Evolutionary conservation across 2,113 vertebrate species (phyloP).

Genomic region (Tylochromis polylepis): DNA sequence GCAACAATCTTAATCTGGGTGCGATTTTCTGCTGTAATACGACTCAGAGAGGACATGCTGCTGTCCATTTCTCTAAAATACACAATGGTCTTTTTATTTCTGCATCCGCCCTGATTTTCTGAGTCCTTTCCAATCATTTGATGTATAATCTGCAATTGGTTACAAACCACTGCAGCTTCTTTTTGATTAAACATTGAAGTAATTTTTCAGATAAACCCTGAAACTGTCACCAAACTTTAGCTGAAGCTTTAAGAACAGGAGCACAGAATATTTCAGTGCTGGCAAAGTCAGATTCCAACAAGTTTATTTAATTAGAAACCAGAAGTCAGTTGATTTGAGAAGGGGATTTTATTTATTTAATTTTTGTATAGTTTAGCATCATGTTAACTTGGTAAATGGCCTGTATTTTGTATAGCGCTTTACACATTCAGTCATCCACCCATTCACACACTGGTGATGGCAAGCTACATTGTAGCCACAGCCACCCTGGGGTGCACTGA

Average conservation of each 20-base stretch:
- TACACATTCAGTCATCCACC: too few relatives aligned
- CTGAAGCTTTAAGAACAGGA: background rate
- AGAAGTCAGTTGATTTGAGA: background rate
- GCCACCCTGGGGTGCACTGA: too few relatives aligned
- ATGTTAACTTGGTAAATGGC: too few relatives aligned
- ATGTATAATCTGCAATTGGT: background rate
- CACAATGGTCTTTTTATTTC: fast-evolving
- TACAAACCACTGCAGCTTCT: background rate
- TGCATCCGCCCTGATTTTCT: background rate
- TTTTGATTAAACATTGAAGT: background rate
- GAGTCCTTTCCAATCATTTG: background rate
- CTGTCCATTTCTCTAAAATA: background rate
- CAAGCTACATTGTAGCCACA: too few relatives aligned
- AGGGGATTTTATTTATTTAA: background rate
- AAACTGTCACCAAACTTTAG: background rate
- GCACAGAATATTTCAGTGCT: background rate
- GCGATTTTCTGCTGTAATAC: background rate
- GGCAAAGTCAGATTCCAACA: background rate
- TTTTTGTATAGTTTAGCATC: background rate
- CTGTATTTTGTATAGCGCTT: too few relatives aligned
- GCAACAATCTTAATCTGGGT: background rate
- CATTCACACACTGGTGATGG: too few relatives aligned
- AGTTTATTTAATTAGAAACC: background rate
- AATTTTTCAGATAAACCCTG: background rate
- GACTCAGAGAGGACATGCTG: background rate